Conservation (phyloP, 1,140 invertebrate genomes). For the Brachionus calyciflorus region DNA sequence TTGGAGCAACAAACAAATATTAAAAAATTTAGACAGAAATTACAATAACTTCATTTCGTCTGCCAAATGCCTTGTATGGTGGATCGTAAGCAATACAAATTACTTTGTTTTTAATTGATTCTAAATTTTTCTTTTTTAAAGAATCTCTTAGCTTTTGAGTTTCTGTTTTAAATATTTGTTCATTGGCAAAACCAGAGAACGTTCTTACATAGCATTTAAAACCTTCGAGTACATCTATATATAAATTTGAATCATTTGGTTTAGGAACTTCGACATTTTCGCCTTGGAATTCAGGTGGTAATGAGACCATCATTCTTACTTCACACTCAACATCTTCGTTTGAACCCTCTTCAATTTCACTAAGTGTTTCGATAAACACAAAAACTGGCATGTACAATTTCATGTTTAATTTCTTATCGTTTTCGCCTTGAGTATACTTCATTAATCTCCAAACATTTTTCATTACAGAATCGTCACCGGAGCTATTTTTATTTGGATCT, state of each 20-base stretch:
- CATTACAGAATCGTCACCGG: slow-evolving; percentile 39
- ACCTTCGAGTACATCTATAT: slow-evolving; percentile 21
- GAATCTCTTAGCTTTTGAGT: slow-evolving; percentile 20
- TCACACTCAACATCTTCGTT: background rate
- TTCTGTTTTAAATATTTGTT: slow-evolving; percentile 29
- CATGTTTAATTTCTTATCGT: slow-evolving; percentile 43
- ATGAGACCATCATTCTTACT: slow-evolving; percentile 22
- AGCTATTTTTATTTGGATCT: background rate
- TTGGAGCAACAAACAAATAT: background rate
- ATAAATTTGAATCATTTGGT: slow-evolving; percentile 13
- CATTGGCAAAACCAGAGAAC: slow-evolving; percentile 33
- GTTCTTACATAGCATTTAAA: slow-evolving; percentile 39
- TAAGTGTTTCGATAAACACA: slow-evolving; percentile 29
- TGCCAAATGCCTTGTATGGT: slow-evolving; percentile 16
- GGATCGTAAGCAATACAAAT: slow-evolving; percentile 46
- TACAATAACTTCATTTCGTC: slow-evolving; percentile 38
- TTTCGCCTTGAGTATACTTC: slow-evolving; percentile 45
- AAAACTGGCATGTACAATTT: slow-evolving; percentile 45
- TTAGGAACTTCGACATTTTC: slow-evolving; percentile 3
- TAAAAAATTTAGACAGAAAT: slow-evolving; percentile 9
- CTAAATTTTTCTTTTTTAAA: background rate
- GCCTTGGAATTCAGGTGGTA: slow-evolving; percentile 24
- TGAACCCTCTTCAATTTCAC: background rate
- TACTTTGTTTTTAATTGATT: background rate
- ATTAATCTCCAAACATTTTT: slow-evolving; percentile 43